phyloP scores from a whole-genome alignment of 2,113 vertebrate genomes.

The Triplophysa dalaica region DNA sequence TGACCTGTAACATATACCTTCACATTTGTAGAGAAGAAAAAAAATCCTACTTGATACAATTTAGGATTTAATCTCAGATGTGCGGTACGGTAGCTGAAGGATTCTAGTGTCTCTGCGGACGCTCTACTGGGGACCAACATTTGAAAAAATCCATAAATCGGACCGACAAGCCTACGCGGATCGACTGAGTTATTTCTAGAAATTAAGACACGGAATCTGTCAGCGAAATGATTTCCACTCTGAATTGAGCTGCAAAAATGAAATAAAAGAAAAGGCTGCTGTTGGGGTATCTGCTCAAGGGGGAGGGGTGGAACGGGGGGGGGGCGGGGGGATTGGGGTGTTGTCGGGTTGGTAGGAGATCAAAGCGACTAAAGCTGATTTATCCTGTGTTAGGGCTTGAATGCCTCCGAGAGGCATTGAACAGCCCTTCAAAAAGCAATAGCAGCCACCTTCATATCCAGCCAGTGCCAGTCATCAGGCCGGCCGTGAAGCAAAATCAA shows the following conservation, averaged over 20 bases:
- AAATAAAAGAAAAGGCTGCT: conserved; percentile 29
- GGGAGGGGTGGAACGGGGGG: conserved; percentile 29
- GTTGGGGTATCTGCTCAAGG: conserved; percentile 35
- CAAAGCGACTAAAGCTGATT: conserved; percentile 72
- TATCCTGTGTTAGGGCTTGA: conserved; percentile 65
- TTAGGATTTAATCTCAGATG: neutral
- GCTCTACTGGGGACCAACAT: neutral
- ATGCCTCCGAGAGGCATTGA: conserved; percentile 62
- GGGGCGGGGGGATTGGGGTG: neutral
- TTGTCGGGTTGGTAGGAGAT: conserved; percentile 49
- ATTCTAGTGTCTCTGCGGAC: neutral
- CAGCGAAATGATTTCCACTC: conserved; percentile 11
- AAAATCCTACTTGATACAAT: neutral
- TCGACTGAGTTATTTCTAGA: neutral
- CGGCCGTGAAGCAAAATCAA: conserved; percentile 75
- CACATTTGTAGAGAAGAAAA: conserved; percentile 11
- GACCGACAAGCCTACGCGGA: neutral
- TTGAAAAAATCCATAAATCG: neutral
- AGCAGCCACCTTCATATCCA: conserved; percentile 69
- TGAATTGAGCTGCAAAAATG: conserved; percentile 5
- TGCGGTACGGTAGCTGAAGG: neutral
- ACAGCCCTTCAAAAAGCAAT: conserved; percentile 69
- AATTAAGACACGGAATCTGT: conserved; percentile 53
- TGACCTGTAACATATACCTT: neutral
- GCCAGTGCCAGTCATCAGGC: conserved; percentile 73